Percentiles rank a stretch among this genome's conserved stretches.
Evolutionary conservation across 2,797 vertebrate species (phyloP).

Genomic region (Paratrypauchen microcephalus): DNA sequence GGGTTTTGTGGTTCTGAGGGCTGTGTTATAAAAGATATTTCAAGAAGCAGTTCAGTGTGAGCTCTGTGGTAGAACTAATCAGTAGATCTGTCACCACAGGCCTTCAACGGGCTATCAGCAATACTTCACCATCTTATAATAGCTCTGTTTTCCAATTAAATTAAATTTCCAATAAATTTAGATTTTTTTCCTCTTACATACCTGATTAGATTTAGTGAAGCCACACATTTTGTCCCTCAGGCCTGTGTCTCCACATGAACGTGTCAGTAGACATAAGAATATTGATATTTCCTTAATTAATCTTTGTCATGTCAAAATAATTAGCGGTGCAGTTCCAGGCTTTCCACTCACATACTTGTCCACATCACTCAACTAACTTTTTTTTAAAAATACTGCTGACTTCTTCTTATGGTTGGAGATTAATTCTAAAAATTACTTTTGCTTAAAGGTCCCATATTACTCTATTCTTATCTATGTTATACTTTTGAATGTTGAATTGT

Average conservation of each 20-base stretch:
- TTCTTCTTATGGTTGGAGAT: no score
- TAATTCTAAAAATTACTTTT: no score
- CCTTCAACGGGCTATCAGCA: conserved; percentile 39
- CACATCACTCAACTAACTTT: neutral
- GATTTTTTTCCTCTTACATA: neutral
- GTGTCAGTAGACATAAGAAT: neutral
- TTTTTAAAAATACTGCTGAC: no score
- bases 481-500: no score
- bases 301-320: neutral
- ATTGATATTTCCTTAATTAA: neutral
- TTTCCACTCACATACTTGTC: neutral
- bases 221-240: neutral
- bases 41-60: conserved; percentile 21
- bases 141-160: conserved; percentile 12
- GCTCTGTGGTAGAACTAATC: conserved; percentile 37
- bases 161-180: no score
- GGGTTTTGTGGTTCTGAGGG: conserved; percentile 1
- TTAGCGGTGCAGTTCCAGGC: neutral
- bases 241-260: neutral
- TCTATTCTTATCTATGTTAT: no score
- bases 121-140: neutral
- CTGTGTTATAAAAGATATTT: conserved; percentile 15
- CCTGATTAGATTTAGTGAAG: conserved; percentile 5
- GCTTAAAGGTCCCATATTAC: no score
- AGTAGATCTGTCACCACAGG: conserved; percentile 22